These are phyloP conservation scores for Mylabris phalerata DNA, from an alignment of 1,140 invertebrate species.

Conservation along the genomic window DNA sequence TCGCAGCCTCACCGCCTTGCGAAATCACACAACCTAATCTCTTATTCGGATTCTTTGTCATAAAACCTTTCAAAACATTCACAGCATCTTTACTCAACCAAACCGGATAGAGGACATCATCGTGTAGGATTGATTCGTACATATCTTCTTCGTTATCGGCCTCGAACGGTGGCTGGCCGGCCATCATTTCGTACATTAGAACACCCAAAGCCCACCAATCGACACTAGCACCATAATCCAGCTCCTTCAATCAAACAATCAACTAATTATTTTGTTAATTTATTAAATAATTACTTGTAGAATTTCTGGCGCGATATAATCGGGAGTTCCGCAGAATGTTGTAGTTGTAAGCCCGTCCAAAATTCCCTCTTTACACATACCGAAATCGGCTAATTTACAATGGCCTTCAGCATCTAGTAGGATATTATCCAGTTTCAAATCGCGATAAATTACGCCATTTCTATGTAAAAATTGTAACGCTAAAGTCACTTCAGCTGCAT, in stretches of 20 bases:
- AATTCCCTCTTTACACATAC: constrained; percentile 92
- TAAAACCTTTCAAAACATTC: constrained; percentile 96
- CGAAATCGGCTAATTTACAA: constrained; percentile 97
- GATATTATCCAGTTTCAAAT: constrained; percentile 99
- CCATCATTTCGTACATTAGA: constrained; percentile 99
- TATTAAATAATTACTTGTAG: constrained; percentile 25
- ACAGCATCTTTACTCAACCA: constrained; percentile 96
- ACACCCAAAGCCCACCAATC: constrained; percentile 99
- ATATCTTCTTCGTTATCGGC: constrained; percentile 99
- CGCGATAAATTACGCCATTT: constrained; percentile 96
- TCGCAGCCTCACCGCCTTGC: constrained; percentile 72
- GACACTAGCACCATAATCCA: constrained; percentile 95
- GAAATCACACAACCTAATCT: constrained; percentile 84
- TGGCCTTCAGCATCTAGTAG: constrained; percentile 95
- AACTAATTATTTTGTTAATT: neutral
- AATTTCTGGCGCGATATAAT: constrained; percentile 98
- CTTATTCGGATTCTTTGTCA: constrained; percentile 95
- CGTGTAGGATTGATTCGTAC: constrained; percentile 96
- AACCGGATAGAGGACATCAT: constrained; percentile 97
- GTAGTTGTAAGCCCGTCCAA: constrained; percentile 82
- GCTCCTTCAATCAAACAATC: constrained; percentile 64
- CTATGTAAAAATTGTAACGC: constrained; percentile 96
- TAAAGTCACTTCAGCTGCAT: constrained; percentile 99
- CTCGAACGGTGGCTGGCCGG: constrained; percentile 97
- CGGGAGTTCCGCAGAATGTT: constrained; percentile 97